Evolutionary conservation across 2,888 invertebrate genomes (phyloP), one percentile per base, ranked within the genome.

Genomic region (Euphydryas editha): DNA sequence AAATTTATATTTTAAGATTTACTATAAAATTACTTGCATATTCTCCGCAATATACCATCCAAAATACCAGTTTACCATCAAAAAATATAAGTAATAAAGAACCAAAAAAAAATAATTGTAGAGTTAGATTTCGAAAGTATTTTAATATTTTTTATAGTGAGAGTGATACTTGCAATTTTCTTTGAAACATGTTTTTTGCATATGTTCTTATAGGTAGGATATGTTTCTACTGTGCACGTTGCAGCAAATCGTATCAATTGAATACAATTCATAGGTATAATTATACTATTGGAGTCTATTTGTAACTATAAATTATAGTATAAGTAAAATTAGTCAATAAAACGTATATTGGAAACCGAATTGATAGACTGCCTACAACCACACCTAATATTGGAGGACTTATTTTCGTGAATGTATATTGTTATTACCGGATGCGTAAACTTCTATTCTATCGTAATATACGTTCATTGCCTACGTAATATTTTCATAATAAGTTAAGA

Each of bases 211-310:
- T 54, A 54, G 36, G 10, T 54, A 36, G 47, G 47, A 47, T 17
- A 11, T 61, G 65, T 24, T 56, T 59, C 68, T 65, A 70, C 63
- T 71, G 63, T 71, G 62, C 64, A 72, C 63, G 64, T 51, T 62
- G 68, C 68, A 68, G 68, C 68, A 68, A 68, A 65, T 71, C 71
- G 64, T 68, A 70, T 72, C 75, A 75, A 75, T 74, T 74, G 72
- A 70, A 70, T 74, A 71, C 68, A 73, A 71, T 74, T 63, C 47
- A 63, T 51, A 39, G 49, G 58, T 63, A 42, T 63, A 63, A 63
- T 63, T 63, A 63, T 63, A 57, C 57, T 51, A 58, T 63, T 63
- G 57, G 49, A 58, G 18, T 63, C 62, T 62, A 57, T 62, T 47
- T 62, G 55, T 56, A 58, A 39, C 58, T 37, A 62, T 3, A 30